A percentile compares a stretch with the other conserved stretches of the same genome.
Evolutionary conservation across 2,888 invertebrate genomes (phyloP).

Genomic region (Apamea epomidion): DNA sequence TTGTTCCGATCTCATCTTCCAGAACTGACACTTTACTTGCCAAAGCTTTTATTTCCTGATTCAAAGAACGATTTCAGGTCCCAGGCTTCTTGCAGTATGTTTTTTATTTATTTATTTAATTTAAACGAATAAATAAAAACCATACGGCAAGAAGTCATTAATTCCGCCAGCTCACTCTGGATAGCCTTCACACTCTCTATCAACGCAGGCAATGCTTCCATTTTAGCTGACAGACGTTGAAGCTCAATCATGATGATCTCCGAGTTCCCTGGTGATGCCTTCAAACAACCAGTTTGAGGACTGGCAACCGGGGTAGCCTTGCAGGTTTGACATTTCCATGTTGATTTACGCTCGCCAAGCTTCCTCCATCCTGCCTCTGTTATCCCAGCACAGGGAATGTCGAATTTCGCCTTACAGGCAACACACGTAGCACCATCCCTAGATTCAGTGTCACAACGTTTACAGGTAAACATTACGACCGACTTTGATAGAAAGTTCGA

Average conservation of each 20-base stretch:
- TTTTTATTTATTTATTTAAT: too few species aligned
- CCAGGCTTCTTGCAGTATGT: background rate
- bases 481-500: background rate
- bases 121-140: too few species aligned
- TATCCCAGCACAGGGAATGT: background rate
- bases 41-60: background rate
- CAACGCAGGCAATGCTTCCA: too few species aligned
- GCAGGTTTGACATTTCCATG: slow-evolving; percentile 3
- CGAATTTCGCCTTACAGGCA: background rate
- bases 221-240: background rate
- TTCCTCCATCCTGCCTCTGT: background rate
- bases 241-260: slow-evolving; percentile 12
- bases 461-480: background rate
- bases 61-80: background rate
- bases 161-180: background rate
- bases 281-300: background rate
- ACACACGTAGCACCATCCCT: slow-evolving; percentile 2
- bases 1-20: background rate
- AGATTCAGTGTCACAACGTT: background rate
- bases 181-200: background rate
- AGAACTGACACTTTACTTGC: background rate
- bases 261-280: background rate
- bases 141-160: too few species aligned
- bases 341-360: slow-evolving; percentile 5
- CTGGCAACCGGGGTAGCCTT: background rate